phyloP scores from a whole-genome alignment of 1,140 invertebrate genomes.

The Scaptodrosophila lebanonensis region DNA sequence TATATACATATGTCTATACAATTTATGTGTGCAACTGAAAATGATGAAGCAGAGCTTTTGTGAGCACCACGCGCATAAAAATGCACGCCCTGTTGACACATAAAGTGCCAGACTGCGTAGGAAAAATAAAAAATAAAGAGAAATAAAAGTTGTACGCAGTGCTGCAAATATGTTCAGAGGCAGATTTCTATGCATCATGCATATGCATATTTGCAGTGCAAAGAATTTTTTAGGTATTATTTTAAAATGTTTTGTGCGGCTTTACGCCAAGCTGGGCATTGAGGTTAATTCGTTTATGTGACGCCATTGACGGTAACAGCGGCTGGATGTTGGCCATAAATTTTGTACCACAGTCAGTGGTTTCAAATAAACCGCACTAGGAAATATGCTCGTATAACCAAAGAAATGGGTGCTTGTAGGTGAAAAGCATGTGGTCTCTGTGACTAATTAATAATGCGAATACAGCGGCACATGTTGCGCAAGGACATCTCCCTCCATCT shows the following conservation, averaged over 20 bases:
- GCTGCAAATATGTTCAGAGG: neutral
- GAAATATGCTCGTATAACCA: neutral
- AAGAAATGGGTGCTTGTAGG: too few species aligned
- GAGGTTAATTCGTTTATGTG: slow-evolving; percentile 58
- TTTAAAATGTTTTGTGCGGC: slow-evolving; percentile 4
- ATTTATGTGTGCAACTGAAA: too few species aligned
- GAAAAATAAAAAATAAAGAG: slow-evolving; percentile 14
- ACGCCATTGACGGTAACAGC: neutral
- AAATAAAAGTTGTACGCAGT: slow-evolving; percentile 14
- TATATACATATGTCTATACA: too few species aligned
- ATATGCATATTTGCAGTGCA: too few species aligned
- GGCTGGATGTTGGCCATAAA: neutral
- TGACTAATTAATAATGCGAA: slow-evolving; percentile 61
- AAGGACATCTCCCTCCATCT: slow-evolving; percentile 30
- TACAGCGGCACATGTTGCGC: slow-evolving; percentile 46
- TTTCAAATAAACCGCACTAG: slow-evolving; percentile 42
- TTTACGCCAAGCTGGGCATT: slow-evolving; percentile 49
- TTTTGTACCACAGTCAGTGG: slow-evolving; percentile 18
- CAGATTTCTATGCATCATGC: slow-evolving; percentile 16
- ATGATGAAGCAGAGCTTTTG: too few species aligned
- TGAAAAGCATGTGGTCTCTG: too few species aligned
- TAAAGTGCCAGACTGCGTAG: slow-evolving; percentile 29
- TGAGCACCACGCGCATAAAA: too few species aligned
- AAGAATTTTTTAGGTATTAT: neutral
- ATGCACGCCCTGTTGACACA: slow-evolving; percentile 48